These are phyloP conservation scores for rabbit (Oryctolagus cuniculus) DNA, from an alignment of 2,113 vertebrate species.

Conservation along the genomic window mOryCun1.1 NC_091442.1:64771001-64771500, in stretches of 20 bases:
- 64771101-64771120: not conserved
- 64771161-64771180: not conserved
- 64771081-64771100: not conserved
- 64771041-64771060: no score
- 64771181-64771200: not conserved
- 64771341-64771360: constrained; percentile 46
- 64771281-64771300: not conserved
- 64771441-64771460: not conserved
- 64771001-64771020: no score
- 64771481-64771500: constrained; percentile 36
- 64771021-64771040: no score
- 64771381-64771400: not conserved
- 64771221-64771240: constrained; percentile 41
- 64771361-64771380: not conserved
- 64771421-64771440: constrained; percentile 46
- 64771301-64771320: not conserved
- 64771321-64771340: constrained; percentile 27
- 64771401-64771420: constrained; percentile 39
- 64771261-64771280: not conserved
- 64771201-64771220: constrained; percentile 5
- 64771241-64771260: no score
- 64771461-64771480: not conserved
- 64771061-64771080: no score
- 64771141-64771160: not conserved
- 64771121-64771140: not conserved